Conservation (phyloP, 1,140 invertebrate genomes). For the Diorhabda sublineata region DNA sequence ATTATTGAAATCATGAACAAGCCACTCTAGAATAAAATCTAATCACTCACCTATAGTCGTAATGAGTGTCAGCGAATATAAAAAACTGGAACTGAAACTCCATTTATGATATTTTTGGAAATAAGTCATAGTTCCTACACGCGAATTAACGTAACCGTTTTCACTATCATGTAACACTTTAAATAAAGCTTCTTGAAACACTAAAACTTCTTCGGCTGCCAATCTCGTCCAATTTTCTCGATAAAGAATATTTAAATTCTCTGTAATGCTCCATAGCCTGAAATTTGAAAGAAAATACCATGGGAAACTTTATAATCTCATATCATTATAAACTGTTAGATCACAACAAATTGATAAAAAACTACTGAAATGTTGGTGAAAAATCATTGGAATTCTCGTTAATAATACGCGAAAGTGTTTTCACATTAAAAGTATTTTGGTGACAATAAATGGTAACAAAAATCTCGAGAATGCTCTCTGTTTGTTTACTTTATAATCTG, state of each 20-base stretch:
- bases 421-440: no score
- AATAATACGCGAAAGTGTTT: no score
- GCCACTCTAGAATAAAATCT: background rate
- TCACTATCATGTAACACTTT: slow-evolving; percentile 44
- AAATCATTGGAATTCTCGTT: no score
- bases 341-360: no score
- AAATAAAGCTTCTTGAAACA: slow-evolving; percentile 68
- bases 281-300: slow-evolving; percentile 33
- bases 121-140: slow-evolving; percentile 36
- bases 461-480: no score
- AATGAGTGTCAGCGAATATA: slow-evolving; percentile 93
- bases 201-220: slow-evolving; percentile 75
- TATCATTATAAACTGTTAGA: no score
- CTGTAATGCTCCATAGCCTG: slow-evolving; percentile 88
- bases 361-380: no score
- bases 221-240: slow-evolving; percentile 91
- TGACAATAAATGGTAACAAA: no score
- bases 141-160: slow-evolving; percentile 31
- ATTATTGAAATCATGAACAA: no score
- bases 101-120: slow-evolving; percentile 65
- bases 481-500: no score
- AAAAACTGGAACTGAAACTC: slow-evolving; percentile 86
- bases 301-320: no score
- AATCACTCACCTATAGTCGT: slow-evolving; percentile 86
- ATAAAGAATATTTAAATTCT: slow-evolving; percentile 89